Percentiles rank a stretch among this genome's conserved stretches.
Evolutionary conservation across 2,888 invertebrate species (phyloP).

Genomic region (Anarsia innoxiella): DNA sequence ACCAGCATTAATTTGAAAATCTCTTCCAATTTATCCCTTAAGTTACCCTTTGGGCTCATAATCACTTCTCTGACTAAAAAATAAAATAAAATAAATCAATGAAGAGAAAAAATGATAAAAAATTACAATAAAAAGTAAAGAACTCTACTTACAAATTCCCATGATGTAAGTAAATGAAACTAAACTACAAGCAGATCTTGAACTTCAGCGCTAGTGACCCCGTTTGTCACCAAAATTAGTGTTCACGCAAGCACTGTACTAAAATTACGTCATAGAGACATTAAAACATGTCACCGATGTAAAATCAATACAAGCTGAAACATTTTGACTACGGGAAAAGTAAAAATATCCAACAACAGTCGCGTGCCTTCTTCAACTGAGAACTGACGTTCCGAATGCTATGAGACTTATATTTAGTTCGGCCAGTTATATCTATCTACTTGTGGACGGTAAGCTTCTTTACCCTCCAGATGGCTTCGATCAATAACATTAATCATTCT

Average conservation of each 20-base stretch:
- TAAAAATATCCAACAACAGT: conserved; percentile 54
- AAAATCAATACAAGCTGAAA: conserved; percentile 54
- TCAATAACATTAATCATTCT: conserved; percentile 4
- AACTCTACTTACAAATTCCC: conserved; percentile 54
- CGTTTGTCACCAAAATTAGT: conserved; percentile 29
- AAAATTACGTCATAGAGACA: conserved; percentile 39
- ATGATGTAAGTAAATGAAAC: conserved; percentile 28
- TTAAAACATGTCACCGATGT: conserved; percentile 31
- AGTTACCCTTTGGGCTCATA: conserved; percentile 48
- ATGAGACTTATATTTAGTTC: conserved; percentile 60
- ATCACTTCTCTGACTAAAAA: conserved; percentile 58
- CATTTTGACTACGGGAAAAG: conserved; percentile 35
- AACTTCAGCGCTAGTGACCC: conserved; percentile 29
- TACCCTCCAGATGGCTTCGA: conserved; percentile 2
- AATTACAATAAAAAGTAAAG: conserved; percentile 11
- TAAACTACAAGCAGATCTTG: conserved; percentile 23
- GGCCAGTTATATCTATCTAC: conserved; percentile 28
- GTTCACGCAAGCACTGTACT: conserved; percentile 29
- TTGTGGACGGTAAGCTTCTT: conserved; percentile 5
- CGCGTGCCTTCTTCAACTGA: conserved; percentile 62
- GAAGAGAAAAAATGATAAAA: conserved; percentile 13
- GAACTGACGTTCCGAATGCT: conserved; percentile 51
- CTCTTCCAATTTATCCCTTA: conserved; percentile 81
- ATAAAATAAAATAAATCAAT: conserved; percentile 23
- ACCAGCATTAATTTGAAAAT: conserved; percentile 87